phyloP scores from a whole-genome alignment of 1,140 invertebrate genomes.

The Listronotus bonariensis region DNA sequence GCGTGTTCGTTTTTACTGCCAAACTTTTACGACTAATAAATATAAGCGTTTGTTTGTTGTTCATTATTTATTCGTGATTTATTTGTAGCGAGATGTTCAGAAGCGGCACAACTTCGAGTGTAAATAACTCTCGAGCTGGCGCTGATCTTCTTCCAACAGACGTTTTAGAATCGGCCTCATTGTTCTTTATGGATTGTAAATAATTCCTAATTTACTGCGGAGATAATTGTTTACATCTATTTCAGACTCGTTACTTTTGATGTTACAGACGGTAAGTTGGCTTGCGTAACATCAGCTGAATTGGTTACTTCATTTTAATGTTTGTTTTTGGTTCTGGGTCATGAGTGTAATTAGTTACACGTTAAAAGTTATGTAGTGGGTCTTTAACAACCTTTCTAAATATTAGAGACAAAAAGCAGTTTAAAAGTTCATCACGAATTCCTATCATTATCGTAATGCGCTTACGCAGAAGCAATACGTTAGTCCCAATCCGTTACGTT shows the following conservation, averaged over 20 bases:
- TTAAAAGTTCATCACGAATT: too few species aligned
- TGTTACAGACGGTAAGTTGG: not conserved
- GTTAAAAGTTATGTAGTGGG: too few species aligned
- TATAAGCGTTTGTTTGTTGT: slow-evolving; percentile 44
- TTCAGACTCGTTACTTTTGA: slow-evolving; percentile 18
- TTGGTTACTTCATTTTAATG: not conserved
- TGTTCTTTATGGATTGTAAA: slow-evolving; percentile 49
- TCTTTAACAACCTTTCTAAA: too few species aligned
- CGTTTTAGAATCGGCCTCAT: slow-evolving; percentile 44
- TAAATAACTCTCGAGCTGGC: slow-evolving; percentile 36
- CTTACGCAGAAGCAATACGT: too few species aligned
- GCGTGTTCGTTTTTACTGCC: slow-evolving; percentile 36
- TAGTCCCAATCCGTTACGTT: too few species aligned
- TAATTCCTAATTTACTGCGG: slow-evolving; percentile 39
- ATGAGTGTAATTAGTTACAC: too few species aligned
- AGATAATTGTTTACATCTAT: slow-evolving; percentile 44
- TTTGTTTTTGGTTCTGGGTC: not conserved
- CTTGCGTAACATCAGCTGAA: not conserved
- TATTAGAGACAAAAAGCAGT: too few species aligned
- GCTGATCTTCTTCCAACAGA: slow-evolving; percentile 31
- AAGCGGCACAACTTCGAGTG: slow-evolving; percentile 37
- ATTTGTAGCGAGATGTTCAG: slow-evolving; percentile 36
- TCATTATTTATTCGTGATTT: slow-evolving; percentile 45
- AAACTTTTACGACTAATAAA: slow-evolving; percentile 45
- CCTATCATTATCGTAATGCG: too few species aligned